These are phyloP conservation scores for Amazona ochrocephala DNA, from an alignment of 2,797 vertebrate species.

Conservation along the genomic window DNA sequence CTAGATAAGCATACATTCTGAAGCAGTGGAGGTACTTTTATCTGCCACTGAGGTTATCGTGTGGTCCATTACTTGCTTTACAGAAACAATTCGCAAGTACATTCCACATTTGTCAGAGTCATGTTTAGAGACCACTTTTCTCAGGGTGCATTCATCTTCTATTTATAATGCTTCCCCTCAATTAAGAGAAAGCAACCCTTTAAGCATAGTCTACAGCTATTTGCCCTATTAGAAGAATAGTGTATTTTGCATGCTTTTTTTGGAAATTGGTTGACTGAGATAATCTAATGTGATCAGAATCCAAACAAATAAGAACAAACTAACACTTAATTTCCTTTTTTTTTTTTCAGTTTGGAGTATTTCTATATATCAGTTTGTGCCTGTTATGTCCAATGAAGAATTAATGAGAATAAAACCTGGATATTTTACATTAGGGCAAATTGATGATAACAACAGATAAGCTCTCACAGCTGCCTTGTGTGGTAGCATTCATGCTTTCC, in stretches of 20 bases:
- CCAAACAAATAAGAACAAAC: neutral
- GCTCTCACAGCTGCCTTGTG: neutral
- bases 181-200: constrained; percentile 37
- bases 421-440: neutral
- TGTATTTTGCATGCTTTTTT: neutral
- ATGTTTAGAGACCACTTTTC: constrained; percentile 24
- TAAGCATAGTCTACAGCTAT: neutral
- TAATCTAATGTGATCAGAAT: neutral
- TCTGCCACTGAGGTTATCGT: neutral
- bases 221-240: neutral
- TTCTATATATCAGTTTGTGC: neutral
- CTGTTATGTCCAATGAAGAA: neutral
- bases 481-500: neutral
- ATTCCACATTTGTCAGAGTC: constrained; percentile 21
- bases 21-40: constrained; percentile 18
- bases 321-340: neutral
- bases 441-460: neutral
- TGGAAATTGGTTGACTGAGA: neutral
- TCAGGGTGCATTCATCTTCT: neutral
- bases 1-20: neutral
- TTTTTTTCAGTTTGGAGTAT: neutral
- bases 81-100: neutral
- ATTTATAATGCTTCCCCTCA: constrained; percentile 5
- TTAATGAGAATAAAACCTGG: neutral
- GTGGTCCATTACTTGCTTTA: constrained; percentile 25